A percentile compares a stretch with the other conserved stretches of the same genome.
These are phyloP conservation scores for Phrynosoma platyrhinos DNA, from an alignment of 2,113 vertebrate species.

Conservation along the genomic window DNA sequence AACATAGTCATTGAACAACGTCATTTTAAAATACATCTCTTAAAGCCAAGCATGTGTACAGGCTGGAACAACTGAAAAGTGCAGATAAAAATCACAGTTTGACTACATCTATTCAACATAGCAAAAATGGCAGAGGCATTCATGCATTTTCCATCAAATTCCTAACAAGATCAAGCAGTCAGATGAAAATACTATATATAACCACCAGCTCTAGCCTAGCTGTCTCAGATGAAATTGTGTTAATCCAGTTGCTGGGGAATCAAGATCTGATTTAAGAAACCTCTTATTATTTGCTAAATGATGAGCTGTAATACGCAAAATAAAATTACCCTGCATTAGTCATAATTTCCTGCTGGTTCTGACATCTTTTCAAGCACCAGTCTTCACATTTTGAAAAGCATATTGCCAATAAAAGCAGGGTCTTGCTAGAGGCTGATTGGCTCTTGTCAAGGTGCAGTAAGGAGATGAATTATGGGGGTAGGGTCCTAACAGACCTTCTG, in stretches of 20 bases:
- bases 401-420: neutral
- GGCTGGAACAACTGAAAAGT: conserved; percentile 2
- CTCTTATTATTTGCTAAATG: conserved; percentile 32
- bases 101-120: neutral
- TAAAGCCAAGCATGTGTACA: conserved; percentile 1
- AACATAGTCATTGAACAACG: neutral
- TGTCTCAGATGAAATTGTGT: neutral
- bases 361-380: conserved; percentile 10
- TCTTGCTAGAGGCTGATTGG: conserved; percentile 7
- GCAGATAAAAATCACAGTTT: neutral
- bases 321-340: conserved; percentile 13
- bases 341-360: conserved; percentile 6
- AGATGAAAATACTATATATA: neutral
- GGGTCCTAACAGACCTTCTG: neutral
- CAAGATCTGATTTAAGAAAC: conserved; percentile 32
- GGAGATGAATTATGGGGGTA: conserved; percentile 46
- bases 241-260: conserved; percentile 28
- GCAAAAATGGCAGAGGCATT: conserved; percentile 2
- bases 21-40: conserved; percentile 33
- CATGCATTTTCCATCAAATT: conserved; percentile 14
- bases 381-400: conserved; percentile 21
- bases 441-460: conserved; percentile 21
- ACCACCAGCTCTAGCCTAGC: neutral
- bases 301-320: conserved; percentile 34
- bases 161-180: conserved; percentile 11